phyloP scores from a whole-genome alignment of 2,888 invertebrate genomes.

The Brachyptera putata region DNA sequence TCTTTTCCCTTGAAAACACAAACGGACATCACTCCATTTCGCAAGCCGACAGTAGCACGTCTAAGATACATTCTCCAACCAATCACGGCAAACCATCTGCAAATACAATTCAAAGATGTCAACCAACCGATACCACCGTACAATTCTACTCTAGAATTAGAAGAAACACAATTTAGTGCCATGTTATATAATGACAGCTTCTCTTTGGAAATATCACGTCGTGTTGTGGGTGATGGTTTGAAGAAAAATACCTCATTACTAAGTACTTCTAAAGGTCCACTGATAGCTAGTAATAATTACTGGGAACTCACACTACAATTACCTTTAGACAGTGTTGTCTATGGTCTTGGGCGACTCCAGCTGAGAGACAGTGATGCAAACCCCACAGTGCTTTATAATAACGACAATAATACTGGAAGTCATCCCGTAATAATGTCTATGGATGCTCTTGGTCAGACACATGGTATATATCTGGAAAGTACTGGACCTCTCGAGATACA shows the following conservation, averaged over 20 bases:
- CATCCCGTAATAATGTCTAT: conserved; percentile 40
- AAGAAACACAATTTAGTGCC: conserved; percentile 18
- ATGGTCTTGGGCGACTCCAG: conserved; percentile 54
- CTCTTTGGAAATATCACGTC: conserved; percentile 19
- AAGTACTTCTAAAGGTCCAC: conserved; percentile 53
- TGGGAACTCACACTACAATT: conserved; percentile 58
- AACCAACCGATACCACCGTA: no score
- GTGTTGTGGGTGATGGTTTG: conserved; percentile 23
- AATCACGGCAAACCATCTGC: conserved; percentile 31
- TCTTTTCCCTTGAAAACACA: conserved; percentile 31
- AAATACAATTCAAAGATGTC: conserved; percentile 18
- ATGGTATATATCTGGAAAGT: conserved; percentile 53
- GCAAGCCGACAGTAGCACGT: conserved; percentile 39
- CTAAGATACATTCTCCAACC: conserved; percentile 25
- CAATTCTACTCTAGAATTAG: background rate
- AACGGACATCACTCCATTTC: conserved; percentile 36
- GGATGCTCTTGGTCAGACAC: conserved; percentile 49
- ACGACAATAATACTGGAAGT: conserved; percentile 39
- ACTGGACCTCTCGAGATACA: conserved; percentile 53
- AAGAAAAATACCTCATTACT: conserved; percentile 45
- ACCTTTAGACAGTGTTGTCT: conserved; percentile 49
- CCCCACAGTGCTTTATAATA: conserved; percentile 47
- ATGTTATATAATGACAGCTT: conserved; percentile 16
- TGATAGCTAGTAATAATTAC: conserved; percentile 56
- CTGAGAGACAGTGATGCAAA: conserved; percentile 34